These are phyloP conservation scores for Pristionchus maxplancki DNA, from an alignment of 2,888 invertebrate genomes.

Conservation along the genomic window DNA sequence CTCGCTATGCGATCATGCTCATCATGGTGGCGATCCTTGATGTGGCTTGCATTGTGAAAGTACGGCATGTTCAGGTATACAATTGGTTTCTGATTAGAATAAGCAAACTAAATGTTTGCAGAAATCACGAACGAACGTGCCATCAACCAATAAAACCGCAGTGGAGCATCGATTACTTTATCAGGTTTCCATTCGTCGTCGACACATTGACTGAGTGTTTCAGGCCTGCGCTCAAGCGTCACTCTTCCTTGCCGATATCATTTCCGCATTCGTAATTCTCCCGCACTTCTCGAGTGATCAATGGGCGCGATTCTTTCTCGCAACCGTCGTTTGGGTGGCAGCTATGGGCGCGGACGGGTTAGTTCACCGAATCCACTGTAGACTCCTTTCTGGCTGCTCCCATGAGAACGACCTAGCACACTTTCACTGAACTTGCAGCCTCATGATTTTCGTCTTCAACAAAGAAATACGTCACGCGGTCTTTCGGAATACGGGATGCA, in stretches of 20 bases:
- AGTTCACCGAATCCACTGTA: too few species aligned
- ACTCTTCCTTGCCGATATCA: constrained; percentile 13
- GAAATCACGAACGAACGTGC: neutral
- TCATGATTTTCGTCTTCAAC: neutral
- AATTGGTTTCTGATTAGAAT: neutral
- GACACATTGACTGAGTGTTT: neutral
- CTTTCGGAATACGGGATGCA: neutral
- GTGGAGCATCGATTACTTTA: neutral
- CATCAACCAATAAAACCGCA: neutral
- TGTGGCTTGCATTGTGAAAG: neutral
- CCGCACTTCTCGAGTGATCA: neutral
- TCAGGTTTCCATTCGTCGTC: neutral
- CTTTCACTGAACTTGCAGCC: too few species aligned
- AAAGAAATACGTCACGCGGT: neutral
- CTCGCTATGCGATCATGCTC: neutral
- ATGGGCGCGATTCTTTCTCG: constrained; percentile 11
- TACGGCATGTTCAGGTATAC: neutral
- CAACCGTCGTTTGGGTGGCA: constrained; percentile 19
- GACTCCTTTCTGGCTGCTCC: too few species aligned
- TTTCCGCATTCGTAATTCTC: constrained; percentile 30
- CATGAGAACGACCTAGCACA: too few species aligned
- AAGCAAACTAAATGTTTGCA: neutral
- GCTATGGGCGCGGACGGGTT: constrained; percentile 40
- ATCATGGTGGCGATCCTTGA: neutral
- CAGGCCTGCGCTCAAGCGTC: constrained; percentile 35